These are phyloP conservation scores for Mallateleia sp. DNA, from an alignment of 2,888 invertebrate species.

Conservation along the genomic window DNA sequence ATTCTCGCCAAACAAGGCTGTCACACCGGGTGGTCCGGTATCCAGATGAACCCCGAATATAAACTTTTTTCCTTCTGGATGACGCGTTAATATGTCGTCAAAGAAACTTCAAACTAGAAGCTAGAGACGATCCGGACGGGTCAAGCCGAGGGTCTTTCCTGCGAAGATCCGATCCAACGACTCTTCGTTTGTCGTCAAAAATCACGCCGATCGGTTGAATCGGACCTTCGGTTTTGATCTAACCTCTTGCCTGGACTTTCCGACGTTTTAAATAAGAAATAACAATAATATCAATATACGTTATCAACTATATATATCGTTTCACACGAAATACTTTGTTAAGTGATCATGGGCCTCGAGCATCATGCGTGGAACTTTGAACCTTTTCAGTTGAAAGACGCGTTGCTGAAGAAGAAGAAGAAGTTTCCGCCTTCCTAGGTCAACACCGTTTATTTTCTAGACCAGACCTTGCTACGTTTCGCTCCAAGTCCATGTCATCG, in stretches of 20 bases:
- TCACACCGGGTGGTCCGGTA: slow-evolving; percentile 37
- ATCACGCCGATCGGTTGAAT: not conserved
- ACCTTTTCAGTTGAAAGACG: slow-evolving; percentile 41
- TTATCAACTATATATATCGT: slow-evolving; percentile 42
- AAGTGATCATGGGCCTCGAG: slow-evolving; percentile 63
- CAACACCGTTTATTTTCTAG: slow-evolving; percentile 14
- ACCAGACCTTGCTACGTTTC: slow-evolving; percentile 38
- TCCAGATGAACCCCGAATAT: slow-evolving; percentile 47
- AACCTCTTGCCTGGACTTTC: slow-evolving; percentile 36
- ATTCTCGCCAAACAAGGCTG: slow-evolving; percentile 25
- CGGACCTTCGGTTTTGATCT: not conserved
- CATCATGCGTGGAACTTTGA: slow-evolving; percentile 74
- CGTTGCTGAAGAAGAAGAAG: not conserved
- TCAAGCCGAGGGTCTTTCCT: slow-evolving; percentile 29
- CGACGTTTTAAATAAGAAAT: slow-evolving; percentile 43
- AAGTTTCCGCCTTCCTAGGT: not conserved
- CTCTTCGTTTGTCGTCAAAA: slow-evolving; percentile 13
- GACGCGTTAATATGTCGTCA: slow-evolving; percentile 43
- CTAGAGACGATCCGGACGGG: slow-evolving; percentile 57
- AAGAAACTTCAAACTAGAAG: slow-evolving; percentile 55
- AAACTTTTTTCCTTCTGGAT: slow-evolving; percentile 19
- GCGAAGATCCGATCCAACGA: slow-evolving; percentile 26
- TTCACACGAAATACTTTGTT: slow-evolving; percentile 61
- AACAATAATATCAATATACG: slow-evolving; percentile 50
- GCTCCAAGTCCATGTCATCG: slow-evolving; percentile 12